These are phyloP conservation scores for Athalia cordata DNA, from an alignment of 2,888 invertebrate genomes.

Conservation along the genomic window DNA sequence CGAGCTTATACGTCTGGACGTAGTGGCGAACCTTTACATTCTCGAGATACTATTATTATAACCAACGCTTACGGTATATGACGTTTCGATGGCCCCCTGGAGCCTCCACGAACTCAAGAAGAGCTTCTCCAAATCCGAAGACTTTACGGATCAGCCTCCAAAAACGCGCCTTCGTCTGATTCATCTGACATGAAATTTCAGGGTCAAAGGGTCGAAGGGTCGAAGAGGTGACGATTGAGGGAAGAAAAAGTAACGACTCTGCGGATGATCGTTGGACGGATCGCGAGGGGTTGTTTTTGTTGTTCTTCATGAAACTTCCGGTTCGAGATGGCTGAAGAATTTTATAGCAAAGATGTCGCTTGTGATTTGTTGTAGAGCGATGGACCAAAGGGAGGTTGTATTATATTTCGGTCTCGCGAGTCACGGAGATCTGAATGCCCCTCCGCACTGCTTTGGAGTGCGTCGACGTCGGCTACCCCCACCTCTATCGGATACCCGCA, in stretches of 20 bases:
- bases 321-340: neutral
- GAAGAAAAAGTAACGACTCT: too few species aligned
- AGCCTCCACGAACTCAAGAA: constrained; percentile 18
- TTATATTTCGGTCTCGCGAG: constrained; percentile 41
- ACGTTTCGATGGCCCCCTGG: constrained; percentile 14
- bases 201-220: too few species aligned
- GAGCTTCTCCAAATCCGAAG: neutral
- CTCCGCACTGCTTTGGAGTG: constrained; percentile 55
- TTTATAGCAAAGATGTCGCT: constrained; percentile 24
- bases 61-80: neutral
- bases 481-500: constrained; percentile 45
- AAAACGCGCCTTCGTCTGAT: constrained; percentile 1
- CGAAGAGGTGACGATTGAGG: too few species aligned
- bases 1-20: too few species aligned
- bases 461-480: constrained; percentile 46
- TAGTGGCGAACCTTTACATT: too few species aligned
- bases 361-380: neutral
- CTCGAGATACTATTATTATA: too few species aligned
- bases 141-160: neutral
- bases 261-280: too few species aligned
- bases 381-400: constrained; percentile 15
- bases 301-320: too few species aligned
- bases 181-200: too few species aligned
- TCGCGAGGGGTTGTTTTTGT: too few species aligned
- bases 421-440: constrained; percentile 53